Percentiles rank a stretch among this genome's conserved stretches.
These are phyloP conservation scores for Pollimyrus isidori DNA, from an alignment of 2,113 vertebrate species.

Conservation along the genomic window DNA sequence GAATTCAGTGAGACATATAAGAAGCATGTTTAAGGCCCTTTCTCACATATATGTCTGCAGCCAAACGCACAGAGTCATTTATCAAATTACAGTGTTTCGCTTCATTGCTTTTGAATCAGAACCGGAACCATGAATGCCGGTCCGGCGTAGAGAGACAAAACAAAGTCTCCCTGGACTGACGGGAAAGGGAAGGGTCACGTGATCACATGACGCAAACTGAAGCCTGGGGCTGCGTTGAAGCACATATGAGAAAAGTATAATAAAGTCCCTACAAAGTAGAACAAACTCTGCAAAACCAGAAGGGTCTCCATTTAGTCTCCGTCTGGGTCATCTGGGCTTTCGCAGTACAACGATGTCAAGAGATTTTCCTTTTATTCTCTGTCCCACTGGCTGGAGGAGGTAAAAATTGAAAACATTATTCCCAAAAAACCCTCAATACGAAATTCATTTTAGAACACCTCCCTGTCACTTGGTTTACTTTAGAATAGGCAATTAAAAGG, in stretches of 20 bases:
- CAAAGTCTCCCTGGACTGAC: neutral
- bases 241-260: neutral
- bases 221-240: neutral
- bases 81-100: neutral
- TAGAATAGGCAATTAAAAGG: neutral
- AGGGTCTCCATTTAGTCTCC: neutral
- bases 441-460: neutral
- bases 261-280: neutral
- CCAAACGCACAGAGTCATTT: neutral
- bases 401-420: neutral
- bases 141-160: neutral
- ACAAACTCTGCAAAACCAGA: too few relatives aligned
- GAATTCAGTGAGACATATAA: neutral
- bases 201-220: neutral
- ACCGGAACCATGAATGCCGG: neutral
- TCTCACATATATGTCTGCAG: neutral
- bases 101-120: neutral
- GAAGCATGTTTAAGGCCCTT: neutral
- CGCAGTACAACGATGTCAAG: neutral
- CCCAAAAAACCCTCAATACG: neutral
- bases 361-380: neutral
- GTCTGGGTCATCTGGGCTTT: neutral
- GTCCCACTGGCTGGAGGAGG: neutral
- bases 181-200: neutral
- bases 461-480: neutral